Evolutionary conservation across 1,140 invertebrate species (phyloP).

Genomic region (Drosophila pseudoananassae): DNA sequence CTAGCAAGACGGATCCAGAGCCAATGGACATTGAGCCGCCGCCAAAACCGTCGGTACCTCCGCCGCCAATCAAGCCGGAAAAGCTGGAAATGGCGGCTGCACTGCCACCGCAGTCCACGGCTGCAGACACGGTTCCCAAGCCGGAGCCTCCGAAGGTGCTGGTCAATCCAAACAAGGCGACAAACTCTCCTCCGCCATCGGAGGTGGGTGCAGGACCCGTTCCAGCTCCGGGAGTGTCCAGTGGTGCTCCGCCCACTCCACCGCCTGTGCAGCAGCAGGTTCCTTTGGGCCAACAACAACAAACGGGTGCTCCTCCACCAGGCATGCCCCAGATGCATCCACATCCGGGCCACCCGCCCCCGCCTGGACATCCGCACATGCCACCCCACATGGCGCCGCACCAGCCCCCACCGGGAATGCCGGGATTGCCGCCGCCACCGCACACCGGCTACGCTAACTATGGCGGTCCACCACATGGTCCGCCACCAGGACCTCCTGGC

Average conservation of each 20-base stretch:
- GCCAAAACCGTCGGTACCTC: constrained; percentile 71
- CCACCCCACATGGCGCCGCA: constrained; percentile 81
- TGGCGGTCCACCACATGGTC: constrained; percentile 65
- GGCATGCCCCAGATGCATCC: constrained; percentile 68
- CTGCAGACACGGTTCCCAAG: constrained; percentile 16
- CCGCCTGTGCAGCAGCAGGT: constrained; percentile 56
- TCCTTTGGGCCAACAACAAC: constrained; percentile 38
- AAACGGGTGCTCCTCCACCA: constrained; percentile 44
- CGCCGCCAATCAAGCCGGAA: constrained; percentile 60
- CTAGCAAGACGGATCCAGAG: constrained; percentile 78
- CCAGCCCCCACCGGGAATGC: constrained; percentile 84
- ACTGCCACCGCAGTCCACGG: constrained; percentile 41
- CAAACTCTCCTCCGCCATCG: constrained; percentile 60
- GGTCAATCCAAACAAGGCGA: constrained; percentile 37
- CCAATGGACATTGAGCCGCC: constrained; percentile 83
- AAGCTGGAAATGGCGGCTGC: constrained; percentile 62
- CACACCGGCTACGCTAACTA: constrained; percentile 84
- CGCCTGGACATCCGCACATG: constrained; percentile 78
- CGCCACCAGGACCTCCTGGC: constrained; percentile 83
- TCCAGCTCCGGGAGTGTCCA: constrained; percentile 10
- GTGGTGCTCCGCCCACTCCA: constrained; percentile 57
- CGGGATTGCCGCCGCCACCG: constrained; percentile 84
- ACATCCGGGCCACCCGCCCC: constrained; percentile 68
- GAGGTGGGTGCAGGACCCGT: background rate
- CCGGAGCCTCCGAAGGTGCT: constrained; percentile 22